Evolutionary conservation across 2,888 invertebrate species (phyloP), one percentile per base, ranked within the genome.

Genomic region (Chaetogeoica ovagalla): DNA sequence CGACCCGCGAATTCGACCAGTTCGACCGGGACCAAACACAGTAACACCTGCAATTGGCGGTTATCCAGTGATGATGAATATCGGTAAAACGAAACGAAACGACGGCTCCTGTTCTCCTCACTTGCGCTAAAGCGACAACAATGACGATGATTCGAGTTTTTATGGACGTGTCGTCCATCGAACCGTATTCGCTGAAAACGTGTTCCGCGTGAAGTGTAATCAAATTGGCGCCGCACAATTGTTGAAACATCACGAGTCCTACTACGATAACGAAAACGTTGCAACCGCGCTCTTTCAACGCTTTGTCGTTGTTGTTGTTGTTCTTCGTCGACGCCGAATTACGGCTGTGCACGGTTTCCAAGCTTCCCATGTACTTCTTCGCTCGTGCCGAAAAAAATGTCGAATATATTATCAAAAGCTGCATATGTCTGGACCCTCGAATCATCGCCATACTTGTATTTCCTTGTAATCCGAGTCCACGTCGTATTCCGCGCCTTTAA

Each of bases 231-330:
- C 62, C 73, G 37, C 73, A 63, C 15, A 30, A 48, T 15, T 63
- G 73, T 21, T 73, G 73, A 5, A 73, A 21, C n/a, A 73, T 21
- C n/a, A 63, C 15, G n/a, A 73, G 48, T n/a, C 17, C 63, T 13
- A 9, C 0, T 0, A 62, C 52, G 21, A 62, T 21, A 0, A n/a
- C 13, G 21, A 21, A 6, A 0, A 66, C 39, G 9, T 6, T 39
- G 0, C 43, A 7, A 21, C 2, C 21, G 39, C 65, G 65, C 2
- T 2, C 17, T 48, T 15, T 66, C 43, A 2, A 8, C 57, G 21
- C 30, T 8, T n/a, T 11, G 5, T 43, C 15, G 37, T 19, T 5
- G 13, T n/a, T 11, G 5, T 43, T n/a, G 37, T 19, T 5, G 5
- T 30, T 5, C 1, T 13, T 13, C 65, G 15, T 8, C 7, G 21